Evolutionary conservation across 2,113 vertebrate genomes (phyloP).

Genomic region (Apteryx mantelli): DNA sequence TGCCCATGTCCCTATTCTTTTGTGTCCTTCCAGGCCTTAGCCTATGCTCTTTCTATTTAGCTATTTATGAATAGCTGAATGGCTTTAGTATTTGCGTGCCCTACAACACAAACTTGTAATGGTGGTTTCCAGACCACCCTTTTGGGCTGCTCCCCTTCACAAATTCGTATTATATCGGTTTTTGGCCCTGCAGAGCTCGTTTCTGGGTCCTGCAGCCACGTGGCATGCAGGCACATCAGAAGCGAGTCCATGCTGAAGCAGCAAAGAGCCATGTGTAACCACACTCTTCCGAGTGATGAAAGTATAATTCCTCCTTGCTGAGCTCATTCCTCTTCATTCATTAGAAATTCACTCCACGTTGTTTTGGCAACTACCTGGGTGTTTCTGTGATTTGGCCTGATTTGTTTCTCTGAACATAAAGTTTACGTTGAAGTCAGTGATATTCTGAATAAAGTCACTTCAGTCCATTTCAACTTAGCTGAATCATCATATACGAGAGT

Average conservation of each 20-base stretch:
- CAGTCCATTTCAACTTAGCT: neutral
- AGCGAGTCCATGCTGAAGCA: no score
- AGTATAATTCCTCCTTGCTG: neutral
- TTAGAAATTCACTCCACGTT: neutral
- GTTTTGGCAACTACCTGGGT: neutral
- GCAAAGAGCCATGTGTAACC: neutral
- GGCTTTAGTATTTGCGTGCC: neutral
- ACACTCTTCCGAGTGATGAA: neutral
- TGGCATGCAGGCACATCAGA: neutral
- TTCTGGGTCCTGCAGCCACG: rapidly evolving
- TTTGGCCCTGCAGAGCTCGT: neutral
- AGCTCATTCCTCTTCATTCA: neutral
- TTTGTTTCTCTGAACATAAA: neutral
- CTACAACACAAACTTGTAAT: rapidly evolving
- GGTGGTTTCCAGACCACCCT: neutral
- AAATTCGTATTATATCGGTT: neutral
- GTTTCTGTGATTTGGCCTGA: neutral
- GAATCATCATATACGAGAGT: neutral
- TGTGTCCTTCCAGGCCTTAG: neutral
- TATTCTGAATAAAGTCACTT: neutral
- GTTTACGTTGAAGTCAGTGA: neutral
- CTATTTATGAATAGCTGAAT: neutral
- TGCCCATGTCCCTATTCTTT: neutral
- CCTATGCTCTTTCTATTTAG: neutral
- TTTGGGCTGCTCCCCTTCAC: neutral